Evolutionary conservation across 2,797 vertebrate species (phyloP), one percentile per base, ranked within the genome.

Genomic region (Sebastiscus albofasciatus): DNA sequence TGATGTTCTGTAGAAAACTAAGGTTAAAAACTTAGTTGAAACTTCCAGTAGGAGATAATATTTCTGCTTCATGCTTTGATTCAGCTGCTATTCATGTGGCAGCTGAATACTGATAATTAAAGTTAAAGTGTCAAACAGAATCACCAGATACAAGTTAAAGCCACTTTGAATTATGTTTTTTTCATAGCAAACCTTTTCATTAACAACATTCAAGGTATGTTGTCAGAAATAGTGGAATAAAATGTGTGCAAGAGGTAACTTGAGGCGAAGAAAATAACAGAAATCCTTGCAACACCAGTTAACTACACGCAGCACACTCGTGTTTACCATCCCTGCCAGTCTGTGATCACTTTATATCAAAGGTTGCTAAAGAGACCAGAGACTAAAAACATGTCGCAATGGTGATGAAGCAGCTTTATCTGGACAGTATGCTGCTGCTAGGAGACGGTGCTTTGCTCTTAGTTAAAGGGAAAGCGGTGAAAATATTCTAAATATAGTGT

Each of bases 291-390:
- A 76, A 34, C 31, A 31, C n/a, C 9, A 34, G 27, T 56, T 55
- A 24, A 61, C 31, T 65, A 26, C 34, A 52, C 31, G 27, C 60
- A 49, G n/a, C 68, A 65, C 2, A 1, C 6, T 72, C 42, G 10
- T 91, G 83, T 90, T 90, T 81, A 80, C 75, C 65, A 52, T 71
- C 52, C 6, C 71, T 77, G 82, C 31, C 65, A 66, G 79, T 7
- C 66, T 90, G 31, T 84, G 86, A 91, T 86, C 81, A 84, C 71
- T 82, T 67, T 42, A 46, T 67, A 84, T 90, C 80, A 89, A 88
- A 87, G 77, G 60, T 83, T 81, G 42, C 54, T 34, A 61, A 84
- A 84, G 27, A 85, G 84, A 87, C 75, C 72, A 73, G 36, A 79
- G 78, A 82, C 58, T 56, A 69, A 84, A 86, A 87, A 85, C 80